A percentile compares a stretch with the other conserved stretches of the same genome.
These are phyloP conservation scores for Yponomeuta malinellus DNA, from an alignment of 2,888 invertebrate species.

Conservation along the genomic window DNA sequence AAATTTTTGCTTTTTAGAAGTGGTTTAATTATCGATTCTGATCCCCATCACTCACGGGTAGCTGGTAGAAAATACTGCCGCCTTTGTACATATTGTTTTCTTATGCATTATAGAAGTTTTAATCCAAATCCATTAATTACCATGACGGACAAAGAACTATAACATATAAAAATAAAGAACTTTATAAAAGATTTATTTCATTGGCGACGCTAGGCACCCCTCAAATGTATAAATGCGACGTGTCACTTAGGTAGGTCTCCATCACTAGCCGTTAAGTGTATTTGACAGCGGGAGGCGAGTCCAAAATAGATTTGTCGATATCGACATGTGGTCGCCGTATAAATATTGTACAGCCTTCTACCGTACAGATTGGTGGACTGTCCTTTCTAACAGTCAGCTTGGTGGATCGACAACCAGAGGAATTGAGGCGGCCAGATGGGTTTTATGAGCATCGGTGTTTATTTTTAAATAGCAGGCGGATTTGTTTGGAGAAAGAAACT, in stretches of 20 bases:
- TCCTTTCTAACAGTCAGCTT: neutral
- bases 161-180: too few relatives aligned
- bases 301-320: slow-evolving; percentile 1
- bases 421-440: neutral
- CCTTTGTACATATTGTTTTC: too few relatives aligned
- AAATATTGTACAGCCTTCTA: neutral
- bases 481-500: neutral
- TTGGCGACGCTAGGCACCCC: too few relatives aligned
- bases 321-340: neutral
- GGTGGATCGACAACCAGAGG: neutral
- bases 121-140: too few relatives aligned
- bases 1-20: too few relatives aligned
- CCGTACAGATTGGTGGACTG: neutral
- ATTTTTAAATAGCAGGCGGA: neutral
- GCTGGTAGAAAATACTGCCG: too few relatives aligned
- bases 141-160: too few relatives aligned
- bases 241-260: neutral
- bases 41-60: too few relatives aligned
- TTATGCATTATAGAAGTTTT: too few relatives aligned
- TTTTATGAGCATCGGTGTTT: neutral
- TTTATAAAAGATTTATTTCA: too few relatives aligned
- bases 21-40: too few relatives aligned
- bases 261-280: neutral
- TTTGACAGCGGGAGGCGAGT: neutral
- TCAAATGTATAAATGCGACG: too few relatives aligned